These are phyloP conservation scores for Carposina sasakii DNA, from an alignment of 1,140 invertebrate genomes.

Conservation along the genomic window DNA sequence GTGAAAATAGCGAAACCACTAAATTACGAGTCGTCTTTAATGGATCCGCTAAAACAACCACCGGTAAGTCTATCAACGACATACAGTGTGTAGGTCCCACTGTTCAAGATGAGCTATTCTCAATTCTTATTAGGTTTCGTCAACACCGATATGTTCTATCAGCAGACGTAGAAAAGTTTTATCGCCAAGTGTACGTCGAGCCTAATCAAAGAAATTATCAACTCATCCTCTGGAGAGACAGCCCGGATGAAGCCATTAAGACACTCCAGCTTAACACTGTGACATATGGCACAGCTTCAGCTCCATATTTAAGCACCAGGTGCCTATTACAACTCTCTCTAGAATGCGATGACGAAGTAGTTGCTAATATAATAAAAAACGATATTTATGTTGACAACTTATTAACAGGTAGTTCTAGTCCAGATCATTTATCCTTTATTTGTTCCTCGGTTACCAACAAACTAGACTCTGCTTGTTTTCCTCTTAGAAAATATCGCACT, in stretches of 20 bases:
- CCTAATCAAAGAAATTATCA: slow-evolving; percentile 24
- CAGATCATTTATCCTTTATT: slow-evolving; percentile 29
- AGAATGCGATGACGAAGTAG: background rate
- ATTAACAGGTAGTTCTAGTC: slow-evolving; percentile 33
- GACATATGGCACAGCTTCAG: slow-evolving; percentile 20
- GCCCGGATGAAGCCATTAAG: background rate
- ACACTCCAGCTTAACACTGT: slow-evolving; percentile 13
- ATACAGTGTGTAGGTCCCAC: slow-evolving; percentile 35
- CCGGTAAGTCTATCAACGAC: slow-evolving; percentile 40
- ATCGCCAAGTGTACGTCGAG: slow-evolving; percentile 26
- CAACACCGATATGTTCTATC: slow-evolving; percentile 22
- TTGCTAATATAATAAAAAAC: slow-evolving; percentile 21
- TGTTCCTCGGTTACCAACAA: slow-evolving; percentile 16
- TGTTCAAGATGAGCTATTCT: slow-evolving; percentile 41
- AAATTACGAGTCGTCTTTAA: slow-evolving; percentile 44
- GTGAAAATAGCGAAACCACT: slow-evolving; percentile 26
- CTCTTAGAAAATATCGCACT: slow-evolving; percentile 22
- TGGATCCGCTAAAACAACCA: slow-evolving; percentile 32
- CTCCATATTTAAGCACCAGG: slow-evolving; percentile 14
- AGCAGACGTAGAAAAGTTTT: slow-evolving; percentile 36
- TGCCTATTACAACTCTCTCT: slow-evolving; percentile 13
- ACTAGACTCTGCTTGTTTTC: slow-evolving; percentile 14
- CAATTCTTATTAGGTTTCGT: slow-evolving; percentile 31
- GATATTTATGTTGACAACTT: slow-evolving; percentile 60
- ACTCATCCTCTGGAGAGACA: slow-evolving; percentile 18